Evolutionary conservation across 1,140 invertebrate species (phyloP), one percentile per base, ranked within the genome.

Genomic region (Notospermus geniculatus): DNA sequence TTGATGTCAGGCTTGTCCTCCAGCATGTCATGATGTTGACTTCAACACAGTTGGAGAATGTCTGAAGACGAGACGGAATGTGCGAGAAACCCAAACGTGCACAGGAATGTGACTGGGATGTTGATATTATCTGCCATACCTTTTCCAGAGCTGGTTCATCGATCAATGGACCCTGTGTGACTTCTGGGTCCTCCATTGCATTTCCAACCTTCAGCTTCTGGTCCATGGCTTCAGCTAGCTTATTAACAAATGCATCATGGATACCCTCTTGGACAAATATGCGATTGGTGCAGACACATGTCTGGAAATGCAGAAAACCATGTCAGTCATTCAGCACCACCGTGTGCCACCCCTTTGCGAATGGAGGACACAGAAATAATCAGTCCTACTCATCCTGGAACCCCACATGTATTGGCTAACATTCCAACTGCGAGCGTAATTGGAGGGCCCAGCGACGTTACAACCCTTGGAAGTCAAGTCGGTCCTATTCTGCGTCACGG

Each of bases 261-360:
- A 98, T 81, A 60, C 86, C 84, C 61, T 90, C 87, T 74, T 99
- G 93, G 27, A 98, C 87, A 59, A 97, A 87, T 70, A 98, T 91
- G 66, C 95, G 85, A 80, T 99, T 99, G 0, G 95, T 88, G 66
- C 92, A 92, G 25, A 99, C 88, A 83, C 97, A 99, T 1, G 97
- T 95, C 85, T 98, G 88, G 27, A 79, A 36, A 36, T 36, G 32
- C 32, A 36, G 32, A 7, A n/a, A n/a, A n/a, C n/a, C n/a, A n/a
- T n/a, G n/a, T n/a, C n/a, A n/a, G n/a, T n/a, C n/a, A n/a, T n/a
- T n/a, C n/a, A n/a, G n/a, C n/a, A n/a, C n/a, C n/a, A n/a, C n/a
- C n/a, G n/a, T n/a, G n/a, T n/a, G n/a, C n/a, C n/a, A n/a, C n/a
- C n/a, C n/a, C n/a, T n/a, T n/a, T n/a, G n/a, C n/a, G n/a, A n/a